Evolutionary conservation across 2,113 vertebrate genomes (phyloP), one percentile per base, ranked within the genome.

Genomic region (Lepus timidus): DNA sequence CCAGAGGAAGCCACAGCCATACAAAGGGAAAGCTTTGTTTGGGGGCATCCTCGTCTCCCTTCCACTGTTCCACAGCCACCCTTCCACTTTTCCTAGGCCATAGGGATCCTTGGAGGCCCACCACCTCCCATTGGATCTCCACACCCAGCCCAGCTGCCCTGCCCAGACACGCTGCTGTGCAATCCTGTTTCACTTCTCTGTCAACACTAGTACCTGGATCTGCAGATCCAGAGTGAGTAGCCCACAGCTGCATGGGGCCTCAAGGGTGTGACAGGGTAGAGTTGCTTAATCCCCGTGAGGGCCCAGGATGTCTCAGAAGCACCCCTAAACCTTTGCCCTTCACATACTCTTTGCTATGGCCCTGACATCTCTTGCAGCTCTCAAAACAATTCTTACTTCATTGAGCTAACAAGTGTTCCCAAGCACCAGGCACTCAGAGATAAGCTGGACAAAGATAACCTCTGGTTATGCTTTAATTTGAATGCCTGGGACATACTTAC

Each of bases 391-490:
- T 86, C 55, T 17, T 31, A 19, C 7, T 55, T 64, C 36, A 81
- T 36, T 39, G 68, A 14, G 19, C 61, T 58, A 58, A 25, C 36
- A 52, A 58, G 78, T 61, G 51, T 64, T 79, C 61, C 68, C 22
- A 58, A 71, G 31, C 25, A 58, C 31, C 23, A 3, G 52, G 4
- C 61, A 19, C 71, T 71, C 51, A 85, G 52, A 67, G 22, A 14
- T 52, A 11, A 75, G 14, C 36, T 73, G 11, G 36, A 62, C 3
- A 51, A 4, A 51, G 8, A 16, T 1, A 36, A 29, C 71, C 39
- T 84, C 64, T 33, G n/a, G 23, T 87, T 44, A 93, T 49, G 65
- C 81, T 64, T 83, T 16, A 91, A 85, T 73, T 78, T 71, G 12
- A 81, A 33, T 83, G 11, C n/a, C 27, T 29, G 8, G 13, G n/a